A percentile compares a stretch with the other conserved stretches of the same genome.
Conservation (phyloP, 2,113 vertebrate species). For the Prunella fulvescens region DNA sequence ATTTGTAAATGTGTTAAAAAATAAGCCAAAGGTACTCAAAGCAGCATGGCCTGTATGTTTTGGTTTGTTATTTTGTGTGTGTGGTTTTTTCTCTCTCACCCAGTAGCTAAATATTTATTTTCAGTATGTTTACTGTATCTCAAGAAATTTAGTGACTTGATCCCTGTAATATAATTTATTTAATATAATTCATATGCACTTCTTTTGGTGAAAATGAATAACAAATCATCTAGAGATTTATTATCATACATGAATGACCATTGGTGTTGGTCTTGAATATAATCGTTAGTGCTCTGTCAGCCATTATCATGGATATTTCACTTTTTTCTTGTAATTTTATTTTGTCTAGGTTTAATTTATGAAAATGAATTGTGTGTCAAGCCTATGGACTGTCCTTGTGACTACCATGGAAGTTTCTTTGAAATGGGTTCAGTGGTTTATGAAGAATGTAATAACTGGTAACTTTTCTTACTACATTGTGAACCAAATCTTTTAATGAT, state of each 20-base stretch:
- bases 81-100: fast-evolving
- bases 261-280: not conserved
- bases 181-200: not conserved
- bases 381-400: constrained; percentile 90
- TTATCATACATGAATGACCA: not conserved
- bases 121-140: not conserved
- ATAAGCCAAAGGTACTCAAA: not conserved
- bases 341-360: constrained; percentile 84
- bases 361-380: constrained; percentile 83
- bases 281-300: not conserved
- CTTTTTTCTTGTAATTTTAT: not conserved
- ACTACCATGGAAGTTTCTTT: constrained; percentile 83
- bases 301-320: not conserved
- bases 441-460: constrained; percentile 93
- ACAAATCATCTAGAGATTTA: not conserved
- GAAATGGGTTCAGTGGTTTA: constrained; percentile 83
- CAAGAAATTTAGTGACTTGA: not conserved
- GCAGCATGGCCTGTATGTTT: not conserved
- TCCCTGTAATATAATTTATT: not conserved
- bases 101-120: not conserved
- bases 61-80: not conserved
- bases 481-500: not conserved
- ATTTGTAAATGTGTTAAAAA: not conserved
- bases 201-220: not conserved
- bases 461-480: not conserved